Conservation (phyloP, 2,888 invertebrate genomes). For the Lamellibrachia columna region DNA sequence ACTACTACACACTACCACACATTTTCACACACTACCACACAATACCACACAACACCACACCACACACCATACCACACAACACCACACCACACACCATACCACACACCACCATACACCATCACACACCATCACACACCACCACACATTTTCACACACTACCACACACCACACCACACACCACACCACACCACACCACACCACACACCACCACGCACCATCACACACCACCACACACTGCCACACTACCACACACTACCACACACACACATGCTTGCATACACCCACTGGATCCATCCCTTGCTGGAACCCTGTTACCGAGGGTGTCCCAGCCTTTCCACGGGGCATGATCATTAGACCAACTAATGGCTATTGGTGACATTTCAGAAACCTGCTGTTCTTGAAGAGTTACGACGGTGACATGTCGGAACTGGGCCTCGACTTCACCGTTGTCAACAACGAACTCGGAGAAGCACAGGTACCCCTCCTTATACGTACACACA, state of each 20-base stretch:
- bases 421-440: slow-evolving; percentile 84
- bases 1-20: neutral
- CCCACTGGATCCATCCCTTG: neutral
- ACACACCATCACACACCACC: neutral
- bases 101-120: neutral
- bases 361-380: slow-evolving; percentile 25
- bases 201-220: neutral
- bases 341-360: neutral
- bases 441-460: slow-evolving; percentile 88
- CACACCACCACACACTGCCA: neutral
- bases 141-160: neutral
- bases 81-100: too few species aligned
- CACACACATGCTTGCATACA: neutral
- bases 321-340: neutral
- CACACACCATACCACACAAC: too few species aligned
- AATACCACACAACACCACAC: neutral
- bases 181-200: neutral
- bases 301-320: neutral
- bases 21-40: neutral
- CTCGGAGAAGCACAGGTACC: slow-evolving; percentile 37
- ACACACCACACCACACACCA: neutral
- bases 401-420: slow-evolving; percentile 88
- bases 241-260: neutral
- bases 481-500: neutral
- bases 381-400: slow-evolving; percentile 83